Conservation (phyloP, 1,140 invertebrate species). For the Bombus polaris region DNA sequence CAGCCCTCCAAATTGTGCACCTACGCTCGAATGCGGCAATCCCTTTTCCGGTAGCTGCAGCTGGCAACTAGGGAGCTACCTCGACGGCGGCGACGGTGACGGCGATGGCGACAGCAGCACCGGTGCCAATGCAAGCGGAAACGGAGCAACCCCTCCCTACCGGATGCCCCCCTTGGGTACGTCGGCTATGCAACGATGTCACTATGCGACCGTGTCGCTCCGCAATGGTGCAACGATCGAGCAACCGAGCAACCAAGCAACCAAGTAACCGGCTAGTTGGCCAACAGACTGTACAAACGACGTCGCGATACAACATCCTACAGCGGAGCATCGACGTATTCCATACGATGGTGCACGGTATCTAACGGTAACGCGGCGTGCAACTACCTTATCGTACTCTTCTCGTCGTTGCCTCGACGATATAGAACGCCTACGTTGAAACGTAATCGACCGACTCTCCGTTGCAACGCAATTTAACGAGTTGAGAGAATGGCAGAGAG, state of each 20-base stretch:
- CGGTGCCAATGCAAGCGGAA: not conserved
- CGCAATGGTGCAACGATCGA: constrained; percentile 19
- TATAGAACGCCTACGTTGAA: not conserved
- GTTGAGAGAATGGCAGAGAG: constrained; percentile 8
- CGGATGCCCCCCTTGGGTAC: constrained; percentile 73
- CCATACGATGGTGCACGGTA: not conserved
- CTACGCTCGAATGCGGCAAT: constrained; percentile 78
- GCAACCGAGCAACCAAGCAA: no score
- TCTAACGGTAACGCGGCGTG: not conserved
- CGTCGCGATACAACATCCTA: not conserved
- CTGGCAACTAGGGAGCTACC: constrained; percentile 40
- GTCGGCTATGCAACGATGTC: constrained; percentile 51
- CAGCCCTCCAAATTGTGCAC: constrained; percentile 76
- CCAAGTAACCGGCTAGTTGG: constrained; percentile 30
- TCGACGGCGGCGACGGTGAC: not conserved
- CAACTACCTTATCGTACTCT: not conserved
- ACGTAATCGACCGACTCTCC: constrained; percentile 17
- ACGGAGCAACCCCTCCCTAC: constrained; percentile 26
- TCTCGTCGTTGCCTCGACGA: not conserved
- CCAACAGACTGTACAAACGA: constrained; percentile 32
- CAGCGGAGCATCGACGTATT: no score
- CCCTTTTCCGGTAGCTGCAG: constrained; percentile 73
- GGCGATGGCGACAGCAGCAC: not conserved
- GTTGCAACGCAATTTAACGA: constrained; percentile 57
- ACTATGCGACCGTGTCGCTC: constrained; percentile 28